A percentile compares a stretch with the other conserved stretches of the same genome.
Conservation (phyloP, 2,888 invertebrate species). For the Eristalis tenax region DNA sequence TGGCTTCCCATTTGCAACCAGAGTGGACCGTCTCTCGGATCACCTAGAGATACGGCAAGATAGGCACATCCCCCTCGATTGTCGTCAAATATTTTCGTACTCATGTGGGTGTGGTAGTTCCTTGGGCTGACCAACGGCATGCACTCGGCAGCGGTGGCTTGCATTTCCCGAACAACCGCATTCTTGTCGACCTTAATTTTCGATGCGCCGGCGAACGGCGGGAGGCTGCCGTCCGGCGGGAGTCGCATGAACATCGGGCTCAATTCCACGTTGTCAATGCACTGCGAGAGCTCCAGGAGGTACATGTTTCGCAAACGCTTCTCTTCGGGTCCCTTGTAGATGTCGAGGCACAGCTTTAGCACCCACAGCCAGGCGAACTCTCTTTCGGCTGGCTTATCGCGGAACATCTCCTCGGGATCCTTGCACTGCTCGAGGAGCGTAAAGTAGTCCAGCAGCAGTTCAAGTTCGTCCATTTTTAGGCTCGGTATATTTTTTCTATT, state of each 20-base stretch:
- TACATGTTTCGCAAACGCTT: conserved; percentile 57
- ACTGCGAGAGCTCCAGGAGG: conserved; percentile 43
- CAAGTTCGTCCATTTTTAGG: conserved; percentile 33
- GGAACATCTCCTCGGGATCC: conserved; percentile 40
- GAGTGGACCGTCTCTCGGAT: conserved; percentile 67
- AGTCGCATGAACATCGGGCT: conserved; percentile 6
- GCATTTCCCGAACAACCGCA: conserved; percentile 28
- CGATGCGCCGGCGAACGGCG: not conserved
- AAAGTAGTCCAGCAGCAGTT: conserved; percentile 43
- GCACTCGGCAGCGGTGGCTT: conserved; percentile 13
- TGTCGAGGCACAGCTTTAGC: conserved; percentile 57
- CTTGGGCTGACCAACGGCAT: conserved; percentile 15
- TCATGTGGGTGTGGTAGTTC: conserved; percentile 65
- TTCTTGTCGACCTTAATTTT: conserved; percentile 29
- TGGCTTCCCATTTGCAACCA: conserved; percentile 68
- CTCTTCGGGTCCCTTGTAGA: conserved; percentile 29
- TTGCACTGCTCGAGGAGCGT: conserved; percentile 47
- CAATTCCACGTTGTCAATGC: conserved; percentile 16
- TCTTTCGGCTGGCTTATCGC: conserved; percentile 14
- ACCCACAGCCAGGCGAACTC: conserved; percentile 49
- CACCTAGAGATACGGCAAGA: conserved; percentile 73
- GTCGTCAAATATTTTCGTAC: conserved; percentile 73
- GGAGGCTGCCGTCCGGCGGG: conserved; percentile 31
- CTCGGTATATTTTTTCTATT: not conserved
- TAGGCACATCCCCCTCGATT: conserved; percentile 74